Percentiles rank a stretch among this genome's conserved stretches.
These are phyloP conservation scores for Ciconia nigra DNA, from an alignment of 2,797 vertebrate genomes.

Conservation along the genomic window DNA sequence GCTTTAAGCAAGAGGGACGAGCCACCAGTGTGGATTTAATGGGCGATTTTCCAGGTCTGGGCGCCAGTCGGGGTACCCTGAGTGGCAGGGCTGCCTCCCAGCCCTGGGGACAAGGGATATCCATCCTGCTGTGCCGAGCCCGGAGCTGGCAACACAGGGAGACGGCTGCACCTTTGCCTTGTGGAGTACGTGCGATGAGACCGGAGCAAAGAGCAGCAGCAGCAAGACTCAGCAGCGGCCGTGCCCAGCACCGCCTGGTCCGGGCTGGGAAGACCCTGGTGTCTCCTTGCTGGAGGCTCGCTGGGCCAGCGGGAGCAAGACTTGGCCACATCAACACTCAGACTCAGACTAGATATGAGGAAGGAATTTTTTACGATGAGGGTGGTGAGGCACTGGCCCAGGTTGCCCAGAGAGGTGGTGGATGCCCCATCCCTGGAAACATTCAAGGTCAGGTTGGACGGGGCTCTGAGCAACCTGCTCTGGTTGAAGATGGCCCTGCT, in stretches of 20 bases:
- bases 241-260: accelerated
- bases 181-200: background rate
- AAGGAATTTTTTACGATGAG: background rate
- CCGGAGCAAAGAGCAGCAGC: background rate
- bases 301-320: background rate
- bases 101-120: background rate
- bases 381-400: background rate
- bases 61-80: background rate
- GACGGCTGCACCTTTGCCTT: background rate
- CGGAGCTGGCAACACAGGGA: background rate
- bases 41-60: background rate
- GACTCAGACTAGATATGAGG: background rate
- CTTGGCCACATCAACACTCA: background rate
- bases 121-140: background rate
- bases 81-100: background rate
- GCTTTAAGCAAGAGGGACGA: background rate
- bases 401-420: background rate
- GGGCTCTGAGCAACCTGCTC: background rate
- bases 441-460: background rate
- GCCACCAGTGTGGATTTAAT: background rate
- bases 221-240: background rate
- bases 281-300: background rate
- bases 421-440: background rate
- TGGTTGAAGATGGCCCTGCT: background rate
- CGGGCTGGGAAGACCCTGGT: background rate